phyloP scores from a whole-genome alignment of 2,113 vertebrate species.

The Atlantisia rogersi region DNA sequence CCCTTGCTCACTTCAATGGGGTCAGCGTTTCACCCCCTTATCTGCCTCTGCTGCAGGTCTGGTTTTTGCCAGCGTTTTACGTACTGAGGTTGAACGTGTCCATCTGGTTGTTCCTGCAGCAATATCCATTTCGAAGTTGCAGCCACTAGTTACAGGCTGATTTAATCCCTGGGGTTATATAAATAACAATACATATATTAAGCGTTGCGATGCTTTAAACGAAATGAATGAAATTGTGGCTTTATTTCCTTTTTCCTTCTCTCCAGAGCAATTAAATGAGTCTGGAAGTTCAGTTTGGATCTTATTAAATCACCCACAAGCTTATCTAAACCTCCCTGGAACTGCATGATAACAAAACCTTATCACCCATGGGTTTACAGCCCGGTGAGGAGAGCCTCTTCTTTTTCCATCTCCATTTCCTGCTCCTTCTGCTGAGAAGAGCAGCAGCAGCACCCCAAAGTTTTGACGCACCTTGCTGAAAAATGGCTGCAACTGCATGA shows the following conservation, averaged over 20 bases:
- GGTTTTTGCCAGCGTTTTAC: background rate
- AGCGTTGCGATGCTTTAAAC: background rate
- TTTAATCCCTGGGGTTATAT: background rate
- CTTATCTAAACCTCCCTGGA: slow-evolving; percentile 33
- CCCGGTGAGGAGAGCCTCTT: background rate
- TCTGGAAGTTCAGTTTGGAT: background rate
- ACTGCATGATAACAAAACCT: background rate
- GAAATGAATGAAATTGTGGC: background rate
- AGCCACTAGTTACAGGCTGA: background rate
- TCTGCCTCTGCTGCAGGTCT: slow-evolving; percentile 21
- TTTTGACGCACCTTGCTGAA: background rate
- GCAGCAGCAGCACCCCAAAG: background rate
- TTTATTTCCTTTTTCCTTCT: background rate
- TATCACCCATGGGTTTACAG: background rate
- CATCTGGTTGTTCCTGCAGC: background rate
- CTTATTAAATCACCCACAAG: background rate
- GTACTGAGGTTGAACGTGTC: background rate
- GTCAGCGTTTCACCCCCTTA: background rate
- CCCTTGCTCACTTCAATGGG: background rate
- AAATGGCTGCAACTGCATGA: accelerated
- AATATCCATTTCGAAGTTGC: background rate
- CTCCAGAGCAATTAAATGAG: background rate
- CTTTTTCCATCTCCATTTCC: background rate
- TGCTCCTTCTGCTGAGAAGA: background rate
- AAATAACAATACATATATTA: background rate